Conservation (phyloP, 2,113 vertebrate species). For the Madoqua kirkii region DNA sequence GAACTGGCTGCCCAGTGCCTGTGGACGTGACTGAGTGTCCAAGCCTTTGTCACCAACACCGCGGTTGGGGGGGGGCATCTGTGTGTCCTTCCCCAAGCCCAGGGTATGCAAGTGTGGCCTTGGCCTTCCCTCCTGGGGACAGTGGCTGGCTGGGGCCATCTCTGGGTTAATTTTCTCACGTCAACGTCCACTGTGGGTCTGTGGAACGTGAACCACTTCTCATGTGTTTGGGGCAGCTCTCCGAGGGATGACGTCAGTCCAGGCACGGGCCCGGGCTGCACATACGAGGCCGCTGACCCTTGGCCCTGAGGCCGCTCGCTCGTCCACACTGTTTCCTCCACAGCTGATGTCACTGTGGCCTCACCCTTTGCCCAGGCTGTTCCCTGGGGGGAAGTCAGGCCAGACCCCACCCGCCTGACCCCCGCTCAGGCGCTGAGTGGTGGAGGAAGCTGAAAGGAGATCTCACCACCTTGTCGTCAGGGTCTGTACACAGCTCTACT, state of each 20-base stretch:
- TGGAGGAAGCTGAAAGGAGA: neutral
- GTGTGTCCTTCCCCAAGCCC: neutral
- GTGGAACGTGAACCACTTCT: neutral
- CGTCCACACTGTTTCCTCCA: neutral
- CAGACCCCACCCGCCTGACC: fast-evolving
- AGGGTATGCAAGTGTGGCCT: neutral
- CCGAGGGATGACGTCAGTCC: neutral
- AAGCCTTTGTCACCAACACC: fast-evolving
- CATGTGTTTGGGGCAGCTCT: neutral
- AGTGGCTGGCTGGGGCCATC: neutral
- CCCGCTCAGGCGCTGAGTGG: neutral
- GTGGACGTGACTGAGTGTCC: fast-evolving
- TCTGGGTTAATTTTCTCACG: neutral
- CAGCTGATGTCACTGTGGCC: neutral
- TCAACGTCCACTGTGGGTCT: neutral
- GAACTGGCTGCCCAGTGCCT: neutral
- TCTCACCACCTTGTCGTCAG: neutral
- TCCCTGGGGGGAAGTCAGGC: neutral
- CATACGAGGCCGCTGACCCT: neutral
- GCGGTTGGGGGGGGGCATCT: fast-evolving
- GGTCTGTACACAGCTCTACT: neutral
- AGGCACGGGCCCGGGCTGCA: neutral
- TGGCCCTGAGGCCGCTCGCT: neutral
- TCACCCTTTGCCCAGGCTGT: neutral
- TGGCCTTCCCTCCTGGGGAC: neutral